Conservation (phyloP, 1,140 invertebrate genomes). For the Trichonephila inaurata region DNA sequence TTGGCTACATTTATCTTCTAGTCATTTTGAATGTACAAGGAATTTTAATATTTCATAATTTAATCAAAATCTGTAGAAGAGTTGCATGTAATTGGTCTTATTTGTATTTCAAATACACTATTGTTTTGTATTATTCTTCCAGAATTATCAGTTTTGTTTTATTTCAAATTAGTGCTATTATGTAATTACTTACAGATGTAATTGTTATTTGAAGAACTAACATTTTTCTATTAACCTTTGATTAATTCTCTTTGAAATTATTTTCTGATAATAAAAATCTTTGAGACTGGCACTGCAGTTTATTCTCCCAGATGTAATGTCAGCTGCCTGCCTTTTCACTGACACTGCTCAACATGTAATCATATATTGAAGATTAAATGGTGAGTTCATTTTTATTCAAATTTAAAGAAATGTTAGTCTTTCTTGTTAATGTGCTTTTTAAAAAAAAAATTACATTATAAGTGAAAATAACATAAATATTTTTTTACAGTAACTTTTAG, state of each 20-base stretch:
- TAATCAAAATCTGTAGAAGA: not conserved
- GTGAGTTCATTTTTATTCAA: conserved; percentile 16
- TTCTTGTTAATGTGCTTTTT: too few relatives aligned
- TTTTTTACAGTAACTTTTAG: too few relatives aligned
- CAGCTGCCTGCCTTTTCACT: conserved; percentile 46
- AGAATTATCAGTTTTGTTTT: not conserved
- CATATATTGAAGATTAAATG: not conserved
- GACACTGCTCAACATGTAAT: conserved; percentile 47
- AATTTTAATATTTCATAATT: conserved; percentile 19
- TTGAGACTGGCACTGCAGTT: conserved; percentile 46
- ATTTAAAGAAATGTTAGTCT: too few relatives aligned
- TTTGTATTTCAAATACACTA: not conserved
- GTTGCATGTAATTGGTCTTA: not conserved
- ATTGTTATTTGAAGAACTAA: not conserved
- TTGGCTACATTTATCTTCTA: conserved; percentile 36
- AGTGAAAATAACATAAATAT: too few relatives aligned
- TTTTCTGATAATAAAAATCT: conserved; percentile 26
- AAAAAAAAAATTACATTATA: too few relatives aligned
- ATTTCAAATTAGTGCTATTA: not conserved
- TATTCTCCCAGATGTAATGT: conserved; percentile 35
- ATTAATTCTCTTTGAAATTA: conserved; percentile 17
- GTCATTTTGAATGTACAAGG: conserved; percentile 29
- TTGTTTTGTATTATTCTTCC: not conserved
- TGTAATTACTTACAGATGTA: not conserved
- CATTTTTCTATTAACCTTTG: not conserved